phyloP scores from a whole-genome alignment of 1,140 invertebrate species.

The Euura saliciscinereae region DNA sequence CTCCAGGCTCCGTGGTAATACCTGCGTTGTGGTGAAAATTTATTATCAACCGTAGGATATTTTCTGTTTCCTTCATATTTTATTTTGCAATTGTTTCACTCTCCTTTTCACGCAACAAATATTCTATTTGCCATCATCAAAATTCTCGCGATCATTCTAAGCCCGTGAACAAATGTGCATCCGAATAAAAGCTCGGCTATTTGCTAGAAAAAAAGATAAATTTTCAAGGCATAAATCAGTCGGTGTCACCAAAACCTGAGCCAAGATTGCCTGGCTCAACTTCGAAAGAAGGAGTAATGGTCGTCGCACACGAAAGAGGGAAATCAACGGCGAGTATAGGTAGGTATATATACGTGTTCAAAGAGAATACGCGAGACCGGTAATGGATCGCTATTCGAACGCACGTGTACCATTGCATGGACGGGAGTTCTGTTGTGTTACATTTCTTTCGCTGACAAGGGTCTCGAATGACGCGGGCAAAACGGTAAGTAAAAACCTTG shows the following conservation, averaged over 20 bases:
- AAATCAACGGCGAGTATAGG: constrained; percentile 1
- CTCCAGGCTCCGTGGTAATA: constrained; percentile 5
- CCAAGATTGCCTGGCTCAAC: constrained; percentile 4
- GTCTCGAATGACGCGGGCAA: not conserved
- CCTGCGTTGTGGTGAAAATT: not conserved
- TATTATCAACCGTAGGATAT: not conserved
- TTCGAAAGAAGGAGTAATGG: not conserved
- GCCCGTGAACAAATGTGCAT: too few relatives aligned
- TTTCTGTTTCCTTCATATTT: too few relatives aligned
- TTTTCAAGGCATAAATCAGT: constrained; percentile 3
- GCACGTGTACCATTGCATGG: not conserved
- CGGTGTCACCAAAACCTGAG: not conserved
- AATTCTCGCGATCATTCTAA: too few relatives aligned
- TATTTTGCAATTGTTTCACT: too few relatives aligned
- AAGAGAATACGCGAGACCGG: not conserved
- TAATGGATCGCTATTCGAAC: constrained; percentile 1
- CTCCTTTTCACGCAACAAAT: too few relatives aligned
- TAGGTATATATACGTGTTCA: not conserved
- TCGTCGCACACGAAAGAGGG: constrained; percentile 1
- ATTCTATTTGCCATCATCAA: too few relatives aligned
- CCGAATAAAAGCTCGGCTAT: too few relatives aligned
- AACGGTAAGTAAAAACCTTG: not conserved
- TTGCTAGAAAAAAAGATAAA: not conserved
- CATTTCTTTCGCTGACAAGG: not conserved
- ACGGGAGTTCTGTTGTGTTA: not conserved